Conservation (phyloP, 2,888 invertebrate species). For the Scaeva pyrastri region DNA sequence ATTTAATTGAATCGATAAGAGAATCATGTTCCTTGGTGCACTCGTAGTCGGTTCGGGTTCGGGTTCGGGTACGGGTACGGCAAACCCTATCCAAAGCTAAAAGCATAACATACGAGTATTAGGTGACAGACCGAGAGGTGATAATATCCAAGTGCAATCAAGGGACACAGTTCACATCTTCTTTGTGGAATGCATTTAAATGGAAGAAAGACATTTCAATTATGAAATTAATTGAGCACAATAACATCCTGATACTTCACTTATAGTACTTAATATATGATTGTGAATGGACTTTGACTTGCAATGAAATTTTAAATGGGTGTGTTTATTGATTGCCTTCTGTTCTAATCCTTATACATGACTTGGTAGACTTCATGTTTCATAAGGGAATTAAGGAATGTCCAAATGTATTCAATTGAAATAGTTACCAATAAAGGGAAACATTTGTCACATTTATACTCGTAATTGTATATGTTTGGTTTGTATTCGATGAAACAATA, state of each 20-base stretch:
- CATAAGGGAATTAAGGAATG: too few relatives aligned
- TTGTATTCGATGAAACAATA: too few relatives aligned
- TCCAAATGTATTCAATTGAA: too few relatives aligned
- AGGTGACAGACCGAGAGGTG: slow-evolving; percentile 15
- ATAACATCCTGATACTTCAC: slow-evolving; percentile 2
- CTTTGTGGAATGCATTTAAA: slow-evolving; percentile 6
- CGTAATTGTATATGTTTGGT: too few relatives aligned
- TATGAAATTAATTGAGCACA: slow-evolving; percentile 19
- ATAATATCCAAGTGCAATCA: slow-evolving; percentile 20
- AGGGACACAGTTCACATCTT: not conserved
- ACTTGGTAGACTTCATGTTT: too few relatives aligned
- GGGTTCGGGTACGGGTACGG: not conserved
- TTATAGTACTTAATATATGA: not conserved
- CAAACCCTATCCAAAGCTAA: not conserved
- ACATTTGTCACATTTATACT: too few relatives aligned
- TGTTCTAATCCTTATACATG: too few relatives aligned
- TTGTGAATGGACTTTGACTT: not conserved
- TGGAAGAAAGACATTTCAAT: slow-evolving; percentile 11
- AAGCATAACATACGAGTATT: not conserved
- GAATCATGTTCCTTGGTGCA: slow-evolving; percentile 26
- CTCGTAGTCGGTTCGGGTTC: too few relatives aligned
- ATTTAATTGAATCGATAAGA: slow-evolving; percentile 43
- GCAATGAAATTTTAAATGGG: too few relatives aligned
- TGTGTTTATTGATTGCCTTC: too few relatives aligned
- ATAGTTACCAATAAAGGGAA: too few relatives aligned